Percentiles rank a stretch among this genome's conserved stretches.
phyloP scores from a whole-genome alignment of 2,797 vertebrate genomes.

The Danio kyathit region DNA sequence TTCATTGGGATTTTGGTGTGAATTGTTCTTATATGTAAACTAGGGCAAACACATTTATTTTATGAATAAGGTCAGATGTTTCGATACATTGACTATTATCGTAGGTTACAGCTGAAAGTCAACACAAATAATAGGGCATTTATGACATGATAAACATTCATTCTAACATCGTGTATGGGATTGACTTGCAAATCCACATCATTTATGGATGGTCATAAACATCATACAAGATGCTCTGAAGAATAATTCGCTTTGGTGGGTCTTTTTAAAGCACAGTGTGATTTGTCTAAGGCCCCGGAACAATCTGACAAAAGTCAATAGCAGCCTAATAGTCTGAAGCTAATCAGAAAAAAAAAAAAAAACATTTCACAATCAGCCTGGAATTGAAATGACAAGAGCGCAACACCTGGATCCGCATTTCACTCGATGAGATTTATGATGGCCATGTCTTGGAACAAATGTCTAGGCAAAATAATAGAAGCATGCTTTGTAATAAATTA shows the following conservation, averaged over 20 bases:
- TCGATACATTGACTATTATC: not conserved
- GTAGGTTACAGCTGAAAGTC: not conserved
- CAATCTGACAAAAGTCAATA: slow-evolving; percentile 13
- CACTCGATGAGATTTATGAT: slow-evolving; percentile 12
- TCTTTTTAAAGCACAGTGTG: slow-evolving; percentile 22
- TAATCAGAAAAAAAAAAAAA: not conserved
- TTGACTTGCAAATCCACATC: not conserved
- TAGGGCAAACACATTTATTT: not conserved
- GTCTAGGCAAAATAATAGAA: slow-evolving; percentile 12
- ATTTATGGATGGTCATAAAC: not conserved
- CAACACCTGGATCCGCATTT: slow-evolving; percentile 6
- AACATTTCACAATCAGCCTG: slow-evolving; percentile 20
- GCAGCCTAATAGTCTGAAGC: slow-evolving; percentile 29
- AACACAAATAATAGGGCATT: not conserved
- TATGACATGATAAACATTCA: not conserved
- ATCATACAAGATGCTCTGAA: slow-evolving; percentile 5
- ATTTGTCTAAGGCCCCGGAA: slow-evolving; percentile 38
- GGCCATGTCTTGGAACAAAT: slow-evolving; percentile 13
- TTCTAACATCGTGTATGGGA: not conserved
- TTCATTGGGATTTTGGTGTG: no score
- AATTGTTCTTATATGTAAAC: no score
- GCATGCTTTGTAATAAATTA: slow-evolving; percentile 24
- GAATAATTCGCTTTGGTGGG: slow-evolving; percentile 6
- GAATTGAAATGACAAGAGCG: slow-evolving; percentile 19
- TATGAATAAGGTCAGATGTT: not conserved